Conservation (phyloP, 2,888 invertebrate species). For the Macrosoma leucophasiata region DNA sequence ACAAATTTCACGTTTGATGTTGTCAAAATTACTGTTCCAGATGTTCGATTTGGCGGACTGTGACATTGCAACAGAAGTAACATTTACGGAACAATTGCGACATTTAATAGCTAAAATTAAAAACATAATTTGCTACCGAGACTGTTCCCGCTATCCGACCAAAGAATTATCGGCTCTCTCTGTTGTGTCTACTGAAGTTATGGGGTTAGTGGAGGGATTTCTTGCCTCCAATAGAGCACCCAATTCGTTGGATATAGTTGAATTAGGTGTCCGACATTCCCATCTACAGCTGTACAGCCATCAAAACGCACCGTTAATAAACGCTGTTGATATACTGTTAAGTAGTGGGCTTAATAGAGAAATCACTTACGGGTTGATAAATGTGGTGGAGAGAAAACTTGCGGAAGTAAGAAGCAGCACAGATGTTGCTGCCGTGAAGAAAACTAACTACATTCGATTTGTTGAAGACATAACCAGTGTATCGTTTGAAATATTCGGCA, state of each 20-base stretch:
- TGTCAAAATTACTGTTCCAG: constrained; percentile 60
- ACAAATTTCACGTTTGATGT: constrained; percentile 1
- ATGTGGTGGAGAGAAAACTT: constrained; percentile 66
- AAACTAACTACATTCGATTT: constrained; percentile 64
- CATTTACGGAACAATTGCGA: constrained; percentile 79
- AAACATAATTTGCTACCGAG: constrained; percentile 63
- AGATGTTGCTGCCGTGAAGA: constrained; percentile 59
- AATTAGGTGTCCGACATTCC: constrained; percentile 59
- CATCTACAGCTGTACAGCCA: constrained; percentile 67
- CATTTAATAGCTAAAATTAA: constrained; percentile 68
- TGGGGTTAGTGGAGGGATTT: constrained; percentile 78
- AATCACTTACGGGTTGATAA: constrained; percentile 68
- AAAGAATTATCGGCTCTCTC: constrained; percentile 74
- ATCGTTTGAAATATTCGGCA: constrained; percentile 66
- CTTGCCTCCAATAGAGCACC: constrained; percentile 64
- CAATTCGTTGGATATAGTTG: constrained; percentile 66
- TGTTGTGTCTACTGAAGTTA: constrained; percentile 76
- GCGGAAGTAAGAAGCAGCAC: constrained; percentile 62
- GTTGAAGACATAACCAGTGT: constrained; percentile 69
- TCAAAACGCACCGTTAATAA: constrained; percentile 67
- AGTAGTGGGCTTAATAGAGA: constrained; percentile 69
- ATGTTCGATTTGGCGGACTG: constrained; percentile 81
- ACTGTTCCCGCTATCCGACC: constrained; percentile 60
- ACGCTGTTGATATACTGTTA: constrained; percentile 64
- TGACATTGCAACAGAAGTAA: constrained; percentile 79